These are phyloP conservation scores for Gnathonemus longibarbis DNA, from an alignment of 2,113 vertebrate species.

Conservation along the genomic window DNA sequence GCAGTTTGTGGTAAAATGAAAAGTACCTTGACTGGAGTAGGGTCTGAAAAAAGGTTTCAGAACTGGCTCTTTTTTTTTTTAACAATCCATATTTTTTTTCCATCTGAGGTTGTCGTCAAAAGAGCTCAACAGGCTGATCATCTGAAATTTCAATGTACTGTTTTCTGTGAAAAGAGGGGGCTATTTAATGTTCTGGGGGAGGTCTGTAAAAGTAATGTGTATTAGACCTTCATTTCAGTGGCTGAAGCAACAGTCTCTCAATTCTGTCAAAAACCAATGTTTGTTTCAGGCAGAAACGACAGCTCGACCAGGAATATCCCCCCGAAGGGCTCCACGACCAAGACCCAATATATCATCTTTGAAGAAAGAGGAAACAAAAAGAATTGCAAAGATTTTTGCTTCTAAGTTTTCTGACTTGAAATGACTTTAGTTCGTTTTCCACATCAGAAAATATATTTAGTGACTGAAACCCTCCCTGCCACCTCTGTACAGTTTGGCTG, in stretches of 20 bases:
- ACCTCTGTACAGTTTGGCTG: neutral
- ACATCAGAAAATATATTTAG: neutral
- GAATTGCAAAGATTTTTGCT: slow-evolving; percentile 85
- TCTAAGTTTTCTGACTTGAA: slow-evolving; percentile 57
- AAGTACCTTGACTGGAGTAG: no score
- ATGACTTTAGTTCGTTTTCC: slow-evolving; percentile 27
- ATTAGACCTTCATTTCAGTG: neutral
- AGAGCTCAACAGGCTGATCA: neutral
- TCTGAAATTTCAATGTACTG: neutral
- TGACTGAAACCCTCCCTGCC: neutral
- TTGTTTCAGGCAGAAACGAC: slow-evolving; percentile 37
- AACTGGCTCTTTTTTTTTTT: neutral
- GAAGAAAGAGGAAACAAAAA: slow-evolving; percentile 64
- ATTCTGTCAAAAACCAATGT: neutral
- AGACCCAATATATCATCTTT: slow-evolving; percentile 47
- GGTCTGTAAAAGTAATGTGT: neutral
- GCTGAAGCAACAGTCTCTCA: neutral
- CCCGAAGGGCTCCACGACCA: slow-evolving; percentile 37
- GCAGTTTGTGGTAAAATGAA: no score
- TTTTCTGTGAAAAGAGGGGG: neutral
- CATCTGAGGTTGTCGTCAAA: neutral
- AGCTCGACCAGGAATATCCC: neutral
- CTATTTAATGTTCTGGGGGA: neutral
- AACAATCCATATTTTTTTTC: neutral
- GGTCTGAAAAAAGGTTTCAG: no score